phyloP scores from a whole-genome alignment of 1,140 invertebrate species.

The Saccostrea cuccullata region DNA sequence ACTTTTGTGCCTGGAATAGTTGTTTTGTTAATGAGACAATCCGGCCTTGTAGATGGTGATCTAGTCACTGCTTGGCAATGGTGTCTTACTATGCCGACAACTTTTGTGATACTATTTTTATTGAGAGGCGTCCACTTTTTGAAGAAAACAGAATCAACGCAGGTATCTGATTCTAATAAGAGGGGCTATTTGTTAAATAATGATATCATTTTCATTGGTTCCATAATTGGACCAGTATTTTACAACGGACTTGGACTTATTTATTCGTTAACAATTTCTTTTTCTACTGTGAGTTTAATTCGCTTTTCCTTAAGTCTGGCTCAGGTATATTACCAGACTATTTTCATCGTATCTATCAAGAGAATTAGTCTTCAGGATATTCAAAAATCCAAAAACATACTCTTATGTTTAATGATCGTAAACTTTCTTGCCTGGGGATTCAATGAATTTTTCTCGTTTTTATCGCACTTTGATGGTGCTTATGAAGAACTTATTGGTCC shows the following conservation, averaged over 20 bases:
- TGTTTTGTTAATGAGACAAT: background rate
- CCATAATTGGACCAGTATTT: background rate
- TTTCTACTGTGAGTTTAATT: background rate
- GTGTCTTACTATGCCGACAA: background rate
- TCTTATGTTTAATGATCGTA: background rate
- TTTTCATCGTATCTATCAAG: background rate
- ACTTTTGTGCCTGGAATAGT: background rate
- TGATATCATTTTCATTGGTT: background rate
- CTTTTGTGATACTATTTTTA: background rate
- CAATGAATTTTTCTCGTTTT: background rate
- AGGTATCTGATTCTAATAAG: background rate
- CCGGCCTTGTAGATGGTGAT: background rate
- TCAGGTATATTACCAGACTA: background rate
- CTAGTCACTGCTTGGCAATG: background rate
- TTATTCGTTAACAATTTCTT: background rate
- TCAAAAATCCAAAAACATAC: background rate
- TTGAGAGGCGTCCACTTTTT: background rate
- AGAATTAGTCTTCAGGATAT: background rate
- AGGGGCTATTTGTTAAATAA: background rate
- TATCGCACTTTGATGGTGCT: background rate
- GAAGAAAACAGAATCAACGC: background rate
- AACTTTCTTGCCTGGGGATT: background rate
- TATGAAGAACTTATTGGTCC: background rate
- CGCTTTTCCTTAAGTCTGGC: background rate
- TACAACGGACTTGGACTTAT: background rate